Evolutionary conservation across 2,113 vertebrate genomes (phyloP), one percentile per base, ranked within the genome.

Genomic region (Empidonax alnorum): DNA sequence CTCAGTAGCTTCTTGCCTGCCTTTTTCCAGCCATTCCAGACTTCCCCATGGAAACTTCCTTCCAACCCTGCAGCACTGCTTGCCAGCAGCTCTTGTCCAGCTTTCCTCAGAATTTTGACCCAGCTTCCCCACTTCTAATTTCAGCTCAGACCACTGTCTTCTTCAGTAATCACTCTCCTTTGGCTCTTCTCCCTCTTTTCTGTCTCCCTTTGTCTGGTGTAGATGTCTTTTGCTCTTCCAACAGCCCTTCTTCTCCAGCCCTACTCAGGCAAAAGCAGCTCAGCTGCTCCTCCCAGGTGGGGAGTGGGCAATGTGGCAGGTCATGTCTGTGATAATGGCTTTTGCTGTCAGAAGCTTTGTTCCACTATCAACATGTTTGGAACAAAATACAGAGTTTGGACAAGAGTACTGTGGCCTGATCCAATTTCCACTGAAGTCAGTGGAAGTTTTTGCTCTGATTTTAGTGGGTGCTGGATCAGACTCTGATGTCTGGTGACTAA

Each of bases 361-460:
- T 96, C 53, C 46, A 55, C 50, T 50, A 73, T 69, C 58, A 74
- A 23, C 1, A 68, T 0, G 0, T 71, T 71, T 87, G 81, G 82
- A 47, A 83, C n/a, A 83, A 89, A 87, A 67, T 39, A 27, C 5
- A 10, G 17, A 78, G 24, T 65, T 65, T 87, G 81, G n/a, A 78
- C 55, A 46, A 49, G 47, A 67, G 3, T 65, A 15, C 30, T 1
- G 2, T 35, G 30, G 23, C 14, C 67, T 59, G 35, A 81, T 82
- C 30, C 55, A 81, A 47, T 77, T 94, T 78, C 71, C 61, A 44
- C 1, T 88, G 58, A 94, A 90, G 79, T 90, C 61, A 83, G n/a
- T 74, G 67, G 75, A 91, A 92, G 87, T 31, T 77, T 96, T 91
- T 94, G 25, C 55, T 95, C 75, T 91, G 35, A 83, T 9, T 91